phyloP scores from a whole-genome alignment of 2,888 invertebrate genomes.

The Bellardia pandia region DNA sequence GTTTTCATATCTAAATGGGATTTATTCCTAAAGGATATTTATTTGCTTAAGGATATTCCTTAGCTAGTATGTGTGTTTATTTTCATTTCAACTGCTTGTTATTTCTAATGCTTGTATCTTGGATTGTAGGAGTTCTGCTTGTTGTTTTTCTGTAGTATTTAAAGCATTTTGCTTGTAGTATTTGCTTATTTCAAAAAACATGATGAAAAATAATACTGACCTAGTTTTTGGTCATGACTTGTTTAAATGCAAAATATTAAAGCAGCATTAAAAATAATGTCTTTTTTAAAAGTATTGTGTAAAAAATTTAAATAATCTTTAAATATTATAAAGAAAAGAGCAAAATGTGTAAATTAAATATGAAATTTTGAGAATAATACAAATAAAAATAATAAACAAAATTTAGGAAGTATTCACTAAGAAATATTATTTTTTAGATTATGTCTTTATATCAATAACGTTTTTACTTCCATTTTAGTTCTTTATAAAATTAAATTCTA shows the following conservation, averaged over 20 bases:
- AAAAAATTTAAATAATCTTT: background rate
- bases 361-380: too few relatives aligned
- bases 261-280: background rate
- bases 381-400: too few relatives aligned
- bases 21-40: constrained; percentile 69
- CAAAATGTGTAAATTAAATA: too few relatives aligned
- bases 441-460: too few relatives aligned
- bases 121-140: constrained; percentile 51
- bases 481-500: too few relatives aligned
- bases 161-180: constrained; percentile 49
- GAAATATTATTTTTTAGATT: too few relatives aligned
- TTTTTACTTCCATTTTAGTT: too few relatives aligned
- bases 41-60: constrained; percentile 64
- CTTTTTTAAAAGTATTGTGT: constrained; percentile 1
- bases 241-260: constrained; percentile 17
- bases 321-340: too few relatives aligned
- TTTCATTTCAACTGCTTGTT: constrained; percentile 45
- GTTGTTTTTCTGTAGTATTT: constrained; percentile 37
- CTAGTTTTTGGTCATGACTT: constrained; percentile 60
- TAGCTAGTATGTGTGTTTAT: constrained; percentile 2
- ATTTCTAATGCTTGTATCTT: constrained; percentile 29
- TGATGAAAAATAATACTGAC: constrained; percentile 62
- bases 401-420: too few relatives aligned
- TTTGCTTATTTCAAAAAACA: constrained; percentile 47
- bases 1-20: constrained; percentile 60